Evolutionary conservation across 2,888 invertebrate genomes (phyloP).

Genomic region (Dysmachus trigonus): DNA sequence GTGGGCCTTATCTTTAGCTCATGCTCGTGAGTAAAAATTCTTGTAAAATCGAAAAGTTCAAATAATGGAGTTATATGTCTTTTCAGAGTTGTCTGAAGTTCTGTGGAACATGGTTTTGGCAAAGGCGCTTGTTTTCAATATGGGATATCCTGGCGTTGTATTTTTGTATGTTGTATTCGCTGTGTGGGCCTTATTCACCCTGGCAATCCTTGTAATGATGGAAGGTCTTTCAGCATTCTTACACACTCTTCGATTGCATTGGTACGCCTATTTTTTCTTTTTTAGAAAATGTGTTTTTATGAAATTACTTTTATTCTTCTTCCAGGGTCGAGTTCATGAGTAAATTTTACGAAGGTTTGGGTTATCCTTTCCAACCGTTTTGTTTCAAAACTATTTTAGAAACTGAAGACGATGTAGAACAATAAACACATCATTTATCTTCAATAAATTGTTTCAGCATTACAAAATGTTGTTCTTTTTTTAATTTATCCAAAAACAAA

Average conservation of each 20-base stretch:
- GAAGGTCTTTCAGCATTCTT: constrained; percentile 99
- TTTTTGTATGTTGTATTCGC: constrained; percentile 85
- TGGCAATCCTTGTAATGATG: constrained; percentile 96
- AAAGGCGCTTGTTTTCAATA: constrained; percentile 72
- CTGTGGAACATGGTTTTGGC: constrained; percentile 92
- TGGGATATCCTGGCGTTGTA: constrained; percentile 75
- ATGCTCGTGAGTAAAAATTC: constrained; percentile 77
- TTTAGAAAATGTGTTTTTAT: background rate
- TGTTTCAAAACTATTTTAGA: constrained; percentile 81
- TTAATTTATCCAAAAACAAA: background rate
- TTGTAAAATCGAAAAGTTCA: background rate
- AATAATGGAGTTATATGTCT: background rate
- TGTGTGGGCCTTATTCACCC: constrained; percentile 89
- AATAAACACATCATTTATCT: background rate
- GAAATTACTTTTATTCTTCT: constrained; percentile 28
- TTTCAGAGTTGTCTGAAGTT: constrained; percentile 82
- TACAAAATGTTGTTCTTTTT: background rate
- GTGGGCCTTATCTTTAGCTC: constrained; percentile 96
- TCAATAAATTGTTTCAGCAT: background rate
- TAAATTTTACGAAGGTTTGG: constrained; percentile 87
- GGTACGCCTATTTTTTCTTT: constrained; percentile 69
- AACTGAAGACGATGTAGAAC: constrained; percentile 63
- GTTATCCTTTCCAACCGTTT: constrained; percentile 86
- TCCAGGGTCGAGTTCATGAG: constrained; percentile 96
- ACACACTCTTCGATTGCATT: constrained; percentile 96